Conservation (phyloP, 2,797 vertebrate species). For the Chaunax sp. region DNA sequence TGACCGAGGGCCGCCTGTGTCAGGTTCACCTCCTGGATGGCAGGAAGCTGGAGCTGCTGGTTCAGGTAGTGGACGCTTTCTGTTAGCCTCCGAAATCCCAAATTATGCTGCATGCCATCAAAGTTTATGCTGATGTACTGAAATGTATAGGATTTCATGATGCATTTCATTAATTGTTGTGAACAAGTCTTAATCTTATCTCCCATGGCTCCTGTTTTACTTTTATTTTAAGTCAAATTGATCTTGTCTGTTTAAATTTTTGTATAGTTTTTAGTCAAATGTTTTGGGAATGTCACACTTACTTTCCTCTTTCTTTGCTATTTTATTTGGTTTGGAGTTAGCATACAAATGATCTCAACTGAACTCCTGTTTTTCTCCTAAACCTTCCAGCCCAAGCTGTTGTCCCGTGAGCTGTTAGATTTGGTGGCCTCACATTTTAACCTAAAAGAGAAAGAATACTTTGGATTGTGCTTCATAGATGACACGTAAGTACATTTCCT, state of each 20-base stretch:
- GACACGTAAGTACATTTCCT: constrained; percentile 90
- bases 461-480: constrained; percentile 94
- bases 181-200: neutral
- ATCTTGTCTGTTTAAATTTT: neutral
- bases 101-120: neutral
- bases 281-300: neutral
- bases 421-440: constrained; percentile 97
- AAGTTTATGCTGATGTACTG: neutral
- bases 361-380: constrained; percentile 14
- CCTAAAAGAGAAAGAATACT: constrained; percentile 98
- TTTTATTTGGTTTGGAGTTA: neutral
- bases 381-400: constrained; percentile 90
- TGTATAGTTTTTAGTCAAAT: neutral
- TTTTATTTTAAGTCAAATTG: neutral
- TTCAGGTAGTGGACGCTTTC: constrained; percentile 87
- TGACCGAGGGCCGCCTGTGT: constrained; percentile 96
- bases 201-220: neutral
- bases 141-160: neutral
- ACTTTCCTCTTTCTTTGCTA: neutral
- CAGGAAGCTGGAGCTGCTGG: constrained; percentile 95
- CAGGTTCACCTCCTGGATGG: constrained; percentile 95
- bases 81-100: no score
- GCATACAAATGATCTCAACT: neutral
- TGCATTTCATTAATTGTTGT: neutral
- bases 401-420: constrained; percentile 94